Evolutionary conservation across 2,113 vertebrate species (phyloP).

Genomic region (Cynopterus brachyotis): DNA sequence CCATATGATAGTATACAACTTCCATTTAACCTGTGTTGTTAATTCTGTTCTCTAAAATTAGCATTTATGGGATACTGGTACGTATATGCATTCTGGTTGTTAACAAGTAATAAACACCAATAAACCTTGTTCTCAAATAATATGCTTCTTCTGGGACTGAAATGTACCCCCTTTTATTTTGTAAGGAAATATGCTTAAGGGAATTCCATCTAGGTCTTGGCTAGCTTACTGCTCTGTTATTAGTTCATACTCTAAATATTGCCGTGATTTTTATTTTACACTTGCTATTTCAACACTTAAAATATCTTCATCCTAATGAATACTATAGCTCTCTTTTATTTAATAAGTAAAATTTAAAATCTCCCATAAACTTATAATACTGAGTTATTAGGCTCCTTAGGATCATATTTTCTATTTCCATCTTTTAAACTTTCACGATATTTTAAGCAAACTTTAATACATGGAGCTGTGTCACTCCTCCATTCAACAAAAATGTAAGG

Average conservation of each 20-base stretch:
- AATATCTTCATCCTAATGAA: conserved; percentile 1
- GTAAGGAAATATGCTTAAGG: conserved; percentile 5
- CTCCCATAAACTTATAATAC: neutral
- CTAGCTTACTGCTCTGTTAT: neutral
- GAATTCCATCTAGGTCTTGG: neutral
- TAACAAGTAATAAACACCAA: conserved; percentile 1
- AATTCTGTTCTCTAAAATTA: conserved; percentile 1
- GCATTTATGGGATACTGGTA: neutral
- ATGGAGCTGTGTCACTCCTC: neutral
- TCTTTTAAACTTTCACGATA: conserved; percentile 22
- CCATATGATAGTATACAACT: neutral
- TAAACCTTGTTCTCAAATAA: conserved; percentile 34
- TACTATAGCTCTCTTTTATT: neutral
- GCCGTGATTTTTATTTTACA: conserved; percentile 6
- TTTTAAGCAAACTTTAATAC: conserved; percentile 43
- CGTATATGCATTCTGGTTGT: neutral
- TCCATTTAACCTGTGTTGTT: neutral
- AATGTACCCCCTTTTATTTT: neutral
- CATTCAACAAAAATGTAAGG: neutral
- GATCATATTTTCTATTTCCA: neutral
- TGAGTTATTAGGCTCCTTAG: neutral
- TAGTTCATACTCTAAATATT: neutral
- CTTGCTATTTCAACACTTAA: conserved; percentile 26
- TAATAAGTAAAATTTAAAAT: conserved; percentile 47
- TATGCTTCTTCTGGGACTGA: neutral